Percentiles rank a stretch among this genome's conserved stretches.
phyloP scores from a whole-genome alignment of 2,888 invertebrate species.

The Shargacucullia verbasci region DNA sequence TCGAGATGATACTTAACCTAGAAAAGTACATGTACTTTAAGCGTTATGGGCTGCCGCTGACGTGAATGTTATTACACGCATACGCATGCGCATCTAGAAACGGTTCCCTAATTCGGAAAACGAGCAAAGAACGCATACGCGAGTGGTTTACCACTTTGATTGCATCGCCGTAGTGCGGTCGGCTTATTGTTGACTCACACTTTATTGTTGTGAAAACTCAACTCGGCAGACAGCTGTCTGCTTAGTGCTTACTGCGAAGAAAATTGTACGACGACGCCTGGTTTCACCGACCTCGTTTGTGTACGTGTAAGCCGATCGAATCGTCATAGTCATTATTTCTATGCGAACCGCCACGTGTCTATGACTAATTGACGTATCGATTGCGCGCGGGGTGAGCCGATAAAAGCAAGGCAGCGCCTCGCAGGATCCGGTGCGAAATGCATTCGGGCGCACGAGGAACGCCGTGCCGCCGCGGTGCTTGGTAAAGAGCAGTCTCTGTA shows the following conservation, averaged over 20 bases:
- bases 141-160: conserved; percentile 61
- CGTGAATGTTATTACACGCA: conserved; percentile 28
- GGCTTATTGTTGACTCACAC: conserved; percentile 65
- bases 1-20: conserved; percentile 75
- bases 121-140: conserved; percentile 49
- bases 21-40: conserved; percentile 57
- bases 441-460: conserved; percentile 13
- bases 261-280: conserved; percentile 62
- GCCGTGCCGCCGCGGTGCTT: conserved; percentile 5
- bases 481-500: conserved; percentile 44
- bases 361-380: conserved; percentile 73
- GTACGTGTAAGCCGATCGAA: conserved; percentile 62
- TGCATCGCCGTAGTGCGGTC: conserved; percentile 53
- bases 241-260: conserved; percentile 58
- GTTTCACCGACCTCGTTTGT: conserved; percentile 70
- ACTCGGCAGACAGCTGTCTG: conserved; percentile 62
- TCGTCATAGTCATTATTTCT: conserved; percentile 64
- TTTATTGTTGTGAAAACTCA: conserved; percentile 69
- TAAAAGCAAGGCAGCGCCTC: conserved; percentile 17
- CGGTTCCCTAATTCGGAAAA: conserved; percentile 53
- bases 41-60: conserved; percentile 51
- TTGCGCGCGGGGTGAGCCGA: conserved; percentile 39
- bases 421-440: conserved; percentile 34
- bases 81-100: conserved; percentile 37
- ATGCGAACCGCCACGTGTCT: conserved; percentile 75